A percentile compares a stretch with the other conserved stretches of the same genome.
Evolutionary conservation across 2,888 invertebrate genomes (phyloP).

Genomic region (Smittia aterrima): DNA sequence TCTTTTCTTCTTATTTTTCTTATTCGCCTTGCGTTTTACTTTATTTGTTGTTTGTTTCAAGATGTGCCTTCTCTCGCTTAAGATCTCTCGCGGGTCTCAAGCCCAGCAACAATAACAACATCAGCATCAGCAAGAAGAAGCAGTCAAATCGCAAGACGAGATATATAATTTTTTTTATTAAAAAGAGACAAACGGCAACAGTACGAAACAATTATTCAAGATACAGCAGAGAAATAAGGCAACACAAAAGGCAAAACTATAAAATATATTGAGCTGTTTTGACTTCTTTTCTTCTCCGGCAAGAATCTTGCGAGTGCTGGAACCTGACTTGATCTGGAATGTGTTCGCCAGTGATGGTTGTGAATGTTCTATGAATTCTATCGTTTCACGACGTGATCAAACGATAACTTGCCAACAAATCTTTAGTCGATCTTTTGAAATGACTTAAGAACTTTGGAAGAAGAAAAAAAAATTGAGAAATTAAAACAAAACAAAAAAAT

Average conservation of each 20-base stretch:
- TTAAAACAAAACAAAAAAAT: background rate
- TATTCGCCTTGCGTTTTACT: conserved; percentile 8
- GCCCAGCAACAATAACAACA: background rate
- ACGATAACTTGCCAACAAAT: background rate
- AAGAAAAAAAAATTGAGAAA: background rate
- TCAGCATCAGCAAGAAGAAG: conserved; percentile 17
- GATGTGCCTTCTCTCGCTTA: background rate
- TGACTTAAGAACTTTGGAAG: background rate
- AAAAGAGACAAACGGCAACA: conserved; percentile 18
- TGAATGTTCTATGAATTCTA: no score
- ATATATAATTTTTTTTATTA: conserved; percentile 18
- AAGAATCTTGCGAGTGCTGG: no score
- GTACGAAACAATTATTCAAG: conserved; percentile 23
- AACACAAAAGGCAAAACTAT: background rate
- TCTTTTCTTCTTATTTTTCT: conserved; percentile 4
- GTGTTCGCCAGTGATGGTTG: no score
- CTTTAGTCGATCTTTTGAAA: background rate
- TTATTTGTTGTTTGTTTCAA: conserved; percentile 24
- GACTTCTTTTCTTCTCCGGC: no score
- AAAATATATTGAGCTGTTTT: background rate
- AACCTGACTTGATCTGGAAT: no score
- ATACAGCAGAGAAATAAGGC: background rate
- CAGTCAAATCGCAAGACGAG: background rate
- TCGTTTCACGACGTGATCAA: no score
- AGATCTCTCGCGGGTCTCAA: background rate